phyloP scores from a whole-genome alignment of 2,797 vertebrate species.

The Microchirus variegatus region DNA sequence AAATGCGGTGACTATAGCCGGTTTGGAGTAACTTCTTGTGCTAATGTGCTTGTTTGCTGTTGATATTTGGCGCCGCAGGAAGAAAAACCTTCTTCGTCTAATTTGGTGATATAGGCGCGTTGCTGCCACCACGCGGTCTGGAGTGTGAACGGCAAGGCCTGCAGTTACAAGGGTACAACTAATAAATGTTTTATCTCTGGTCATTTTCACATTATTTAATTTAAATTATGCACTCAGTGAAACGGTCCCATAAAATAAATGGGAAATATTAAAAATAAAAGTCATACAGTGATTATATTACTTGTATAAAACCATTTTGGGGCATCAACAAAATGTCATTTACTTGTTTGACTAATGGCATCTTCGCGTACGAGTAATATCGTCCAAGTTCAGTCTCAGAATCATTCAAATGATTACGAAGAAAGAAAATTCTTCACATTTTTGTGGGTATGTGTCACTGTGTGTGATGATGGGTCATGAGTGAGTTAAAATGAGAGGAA shows the following conservation, averaged over 20 bases:
- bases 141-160: neutral
- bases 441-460: too few species aligned
- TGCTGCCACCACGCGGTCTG: slow-evolving; percentile 27
- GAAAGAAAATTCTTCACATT: too few species aligned
- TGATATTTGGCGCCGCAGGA: slow-evolving; percentile 53
- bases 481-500: too few species aligned
- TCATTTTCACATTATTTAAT: neutral
- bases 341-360: too few species aligned
- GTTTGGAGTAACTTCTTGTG: neutral
- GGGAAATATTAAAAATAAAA: neutral
- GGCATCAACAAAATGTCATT: neutral
- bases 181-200: neutral
- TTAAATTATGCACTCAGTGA: neutral
- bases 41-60: neutral
- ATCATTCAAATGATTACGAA: too few species aligned
- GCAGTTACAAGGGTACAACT: neutral
- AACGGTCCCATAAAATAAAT: too few species aligned
- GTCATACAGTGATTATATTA: neutral
- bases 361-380: too few species aligned
- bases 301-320: neutral
- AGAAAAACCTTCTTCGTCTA: slow-evolving; percentile 32
- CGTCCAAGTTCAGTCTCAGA: too few species aligned
- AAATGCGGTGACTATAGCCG: accelerated
- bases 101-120: neutral
- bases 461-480: too few species aligned